phyloP scores from a whole-genome alignment of 2,113 vertebrate species.

The Pyxicephalus adspersus region DNA sequence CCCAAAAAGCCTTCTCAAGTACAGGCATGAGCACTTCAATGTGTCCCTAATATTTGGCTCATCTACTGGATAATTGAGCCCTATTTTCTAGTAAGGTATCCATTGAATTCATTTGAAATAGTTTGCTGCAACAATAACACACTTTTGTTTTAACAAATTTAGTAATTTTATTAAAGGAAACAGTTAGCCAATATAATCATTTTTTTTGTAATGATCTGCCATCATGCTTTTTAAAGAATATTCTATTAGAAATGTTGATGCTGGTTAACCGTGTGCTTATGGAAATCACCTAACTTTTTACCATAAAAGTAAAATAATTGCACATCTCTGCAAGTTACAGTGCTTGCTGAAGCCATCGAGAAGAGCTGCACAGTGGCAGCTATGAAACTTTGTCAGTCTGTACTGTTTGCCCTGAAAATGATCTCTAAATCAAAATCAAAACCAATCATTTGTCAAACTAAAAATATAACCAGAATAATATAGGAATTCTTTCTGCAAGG shows the following conservation, averaged over 20 bases:
- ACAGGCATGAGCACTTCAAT: too few species aligned
- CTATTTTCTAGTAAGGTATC: too few species aligned
- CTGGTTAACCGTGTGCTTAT: background rate
- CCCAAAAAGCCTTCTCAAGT: too few species aligned
- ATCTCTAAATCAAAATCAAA: background rate
- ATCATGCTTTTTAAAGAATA: too few species aligned
- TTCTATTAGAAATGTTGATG: background rate
- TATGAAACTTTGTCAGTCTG: conserved; percentile 4
- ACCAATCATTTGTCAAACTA: background rate
- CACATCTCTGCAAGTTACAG: background rate
- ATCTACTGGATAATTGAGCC: too few species aligned
- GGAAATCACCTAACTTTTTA: background rate
- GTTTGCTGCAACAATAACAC: too few species aligned
- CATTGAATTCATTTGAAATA: too few species aligned
- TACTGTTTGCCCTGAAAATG: conserved; percentile 16
- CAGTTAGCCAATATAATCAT: too few species aligned
- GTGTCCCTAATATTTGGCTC: too few species aligned
- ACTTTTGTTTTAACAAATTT: too few species aligned
- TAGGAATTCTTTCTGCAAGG: conserved; percentile 5
- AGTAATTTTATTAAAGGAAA: too few species aligned
- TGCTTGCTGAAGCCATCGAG: background rate
- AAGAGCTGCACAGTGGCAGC: background rate
- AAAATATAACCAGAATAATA: background rate
- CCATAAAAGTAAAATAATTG: background rate
- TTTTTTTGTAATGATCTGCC: background rate